Evolutionary conservation across 53 echinoderm and acorn worm species (phyloP).

Genomic region (Zoroaster sp.): DNA sequence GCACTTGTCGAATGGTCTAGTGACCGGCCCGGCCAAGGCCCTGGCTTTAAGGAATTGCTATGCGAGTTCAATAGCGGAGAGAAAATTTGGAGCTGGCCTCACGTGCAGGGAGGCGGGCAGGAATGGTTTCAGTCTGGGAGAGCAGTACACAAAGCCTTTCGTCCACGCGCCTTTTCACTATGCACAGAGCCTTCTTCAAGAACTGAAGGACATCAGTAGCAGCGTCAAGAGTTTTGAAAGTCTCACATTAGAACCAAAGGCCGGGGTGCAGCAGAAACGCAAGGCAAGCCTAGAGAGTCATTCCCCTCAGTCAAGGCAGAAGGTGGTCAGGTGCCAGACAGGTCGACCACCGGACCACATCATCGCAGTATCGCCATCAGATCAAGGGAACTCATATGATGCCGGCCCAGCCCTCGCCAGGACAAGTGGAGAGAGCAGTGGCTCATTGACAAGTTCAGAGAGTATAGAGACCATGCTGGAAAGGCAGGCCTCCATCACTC

Average conservation of each 20-base stretch:
- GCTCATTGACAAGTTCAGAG: slow-evolving; percentile 74
- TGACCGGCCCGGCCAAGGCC: slow-evolving; percentile 46
- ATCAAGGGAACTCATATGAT: slow-evolving; percentile 37
- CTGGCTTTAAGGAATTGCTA: slow-evolving; percentile 40
- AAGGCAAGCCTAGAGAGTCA: slow-evolving; percentile 63
- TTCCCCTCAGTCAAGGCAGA: slow-evolving; percentile 58
- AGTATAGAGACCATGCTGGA: slow-evolving; percentile 88
- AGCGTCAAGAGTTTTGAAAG: slow-evolving; percentile 96
- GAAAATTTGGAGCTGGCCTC: slow-evolving; percentile 11
- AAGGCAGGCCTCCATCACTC: slow-evolving; percentile 64
- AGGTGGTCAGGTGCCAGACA: slow-evolving; percentile 57
- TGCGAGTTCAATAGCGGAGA: not conserved
- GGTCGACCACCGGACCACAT: slow-evolving; percentile 28
- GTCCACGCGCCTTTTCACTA: slow-evolving; percentile 94
- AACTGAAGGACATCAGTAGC: slow-evolving; percentile 87
- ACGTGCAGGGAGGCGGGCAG: slow-evolving; percentile 29
- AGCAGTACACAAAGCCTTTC: slow-evolving; percentile 89
- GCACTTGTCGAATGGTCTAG: slow-evolving; percentile 27
- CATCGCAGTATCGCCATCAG: slow-evolving; percentile 9
- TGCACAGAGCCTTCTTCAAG: slow-evolving; percentile 89
- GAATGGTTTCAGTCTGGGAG: slow-evolving; percentile 78
- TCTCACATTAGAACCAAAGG: slow-evolving; percentile 81
- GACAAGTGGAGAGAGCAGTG: slow-evolving; percentile 58
- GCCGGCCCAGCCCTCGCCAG: slow-evolving; percentile 33
- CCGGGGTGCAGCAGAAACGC: slow-evolving; percentile 75